Percentiles rank a stretch among this genome's conserved stretches.
Evolutionary conservation across 1,140 invertebrate species (phyloP).

Genomic region (Drosophila yakuba): DNA sequence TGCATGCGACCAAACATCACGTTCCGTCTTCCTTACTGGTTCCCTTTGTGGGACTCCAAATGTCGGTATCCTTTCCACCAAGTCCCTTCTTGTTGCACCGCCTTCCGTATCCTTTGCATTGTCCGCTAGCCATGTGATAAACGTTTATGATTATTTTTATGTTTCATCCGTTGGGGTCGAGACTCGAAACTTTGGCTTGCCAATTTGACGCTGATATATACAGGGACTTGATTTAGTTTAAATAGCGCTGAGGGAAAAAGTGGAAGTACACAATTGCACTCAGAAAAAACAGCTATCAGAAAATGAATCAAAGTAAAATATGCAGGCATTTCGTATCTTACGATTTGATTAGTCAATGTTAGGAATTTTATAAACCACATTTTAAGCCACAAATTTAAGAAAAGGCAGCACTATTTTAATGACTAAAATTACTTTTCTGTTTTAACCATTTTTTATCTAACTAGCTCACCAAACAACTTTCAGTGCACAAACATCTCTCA

Average conservation of each 20-base stretch:
- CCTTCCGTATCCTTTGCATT: conserved; percentile 19
- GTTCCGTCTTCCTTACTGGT: conserved; percentile 32
- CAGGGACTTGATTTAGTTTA: conserved; percentile 74
- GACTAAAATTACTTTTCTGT: no score
- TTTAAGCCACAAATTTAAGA: no score
- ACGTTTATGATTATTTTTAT: conserved; percentile 83
- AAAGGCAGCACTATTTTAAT: no score
- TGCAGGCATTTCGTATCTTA: no score
- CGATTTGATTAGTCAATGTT: no score
- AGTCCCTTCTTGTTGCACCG: conserved; percentile 16
- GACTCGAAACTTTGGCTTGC: conserved; percentile 53
- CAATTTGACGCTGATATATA: conserved; percentile 76
- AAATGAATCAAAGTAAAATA: not conserved
- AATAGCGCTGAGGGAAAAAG: conserved; percentile 52
- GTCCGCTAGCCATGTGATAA: conserved; percentile 68
- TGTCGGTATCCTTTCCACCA: conserved; percentile 73
- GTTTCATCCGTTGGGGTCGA: conserved; percentile 53
- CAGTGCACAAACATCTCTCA: conserved; percentile 11
- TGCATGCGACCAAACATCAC: conserved; percentile 54
- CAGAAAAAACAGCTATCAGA: not conserved
- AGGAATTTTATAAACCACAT: no score
- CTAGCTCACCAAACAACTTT: not conserved
- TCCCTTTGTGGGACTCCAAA: conserved; percentile 37
- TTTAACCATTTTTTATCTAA: no score
- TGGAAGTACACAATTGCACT: not conserved